Percentiles rank a stretch among this genome's conserved stretches.
These are phyloP conservation scores for Egretta garzetta DNA, from an alignment of 2,113 vertebrate genomes.

Conservation along the genomic window DNA sequence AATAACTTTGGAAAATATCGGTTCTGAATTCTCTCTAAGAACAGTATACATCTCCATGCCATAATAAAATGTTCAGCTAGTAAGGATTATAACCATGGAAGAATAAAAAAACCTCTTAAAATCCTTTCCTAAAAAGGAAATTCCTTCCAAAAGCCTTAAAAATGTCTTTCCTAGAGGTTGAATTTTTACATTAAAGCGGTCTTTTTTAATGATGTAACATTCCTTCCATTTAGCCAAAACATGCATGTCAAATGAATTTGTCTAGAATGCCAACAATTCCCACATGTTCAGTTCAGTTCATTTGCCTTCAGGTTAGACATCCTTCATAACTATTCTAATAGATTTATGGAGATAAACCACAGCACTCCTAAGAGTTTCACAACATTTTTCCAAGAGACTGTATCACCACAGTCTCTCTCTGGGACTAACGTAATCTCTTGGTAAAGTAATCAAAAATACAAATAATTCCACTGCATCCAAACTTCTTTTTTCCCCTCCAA, in stretches of 20 bases:
- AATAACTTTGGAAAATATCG: neutral
- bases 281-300: neutral
- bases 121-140: slow-evolving; percentile 26
- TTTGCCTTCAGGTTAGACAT: slow-evolving; percentile 29
- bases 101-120: neutral
- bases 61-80: neutral
- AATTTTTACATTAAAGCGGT: slow-evolving; percentile 9
- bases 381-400: neutral
- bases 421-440: neutral
- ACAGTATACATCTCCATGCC: neutral
- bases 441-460: neutral
- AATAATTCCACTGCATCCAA: neutral
- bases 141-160: slow-evolving; percentile 6
- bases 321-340: neutral
- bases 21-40: neutral
- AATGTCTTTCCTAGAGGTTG: neutral
- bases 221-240: slow-evolving; percentile 8
- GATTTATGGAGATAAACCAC: slow-evolving; percentile 10
- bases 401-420: neutral
- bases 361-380: neutral
- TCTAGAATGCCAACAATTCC: slow-evolving; percentile 22
- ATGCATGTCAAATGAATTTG: slow-evolving; percentile 1
- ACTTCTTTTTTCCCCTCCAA: neutral
- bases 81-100: neutral
- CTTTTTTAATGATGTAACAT: slow-evolving; percentile 41